Conservation (phyloP, 2,797 vertebrate genomes). For the Amniataba percoides region DNA sequence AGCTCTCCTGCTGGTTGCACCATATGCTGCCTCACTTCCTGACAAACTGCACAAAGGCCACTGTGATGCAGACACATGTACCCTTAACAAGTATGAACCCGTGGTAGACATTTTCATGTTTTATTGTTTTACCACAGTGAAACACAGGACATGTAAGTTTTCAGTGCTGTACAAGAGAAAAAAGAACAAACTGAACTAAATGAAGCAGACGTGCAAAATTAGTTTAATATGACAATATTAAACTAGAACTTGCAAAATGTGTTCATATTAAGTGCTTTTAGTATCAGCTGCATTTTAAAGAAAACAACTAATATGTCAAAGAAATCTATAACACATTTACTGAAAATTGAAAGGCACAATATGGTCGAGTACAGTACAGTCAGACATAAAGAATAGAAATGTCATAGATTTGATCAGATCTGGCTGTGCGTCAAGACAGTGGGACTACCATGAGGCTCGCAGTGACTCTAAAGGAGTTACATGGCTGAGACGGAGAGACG, state of each 20-base stretch:
- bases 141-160: not conserved
- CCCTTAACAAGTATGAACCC: slow-evolving; percentile 2
- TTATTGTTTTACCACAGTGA: slow-evolving; percentile 7
- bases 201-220: not conserved
- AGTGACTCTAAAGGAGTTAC: not conserved
- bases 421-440: not conserved
- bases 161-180: not conserved
- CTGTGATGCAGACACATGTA: not conserved
- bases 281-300: not conserved
- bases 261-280: not conserved
- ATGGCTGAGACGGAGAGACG: not conserved
- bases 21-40: slow-evolving; percentile 46
- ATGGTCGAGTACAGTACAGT: no score
- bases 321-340: not conserved
- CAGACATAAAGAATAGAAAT: not conserved
- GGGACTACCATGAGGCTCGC: not conserved
- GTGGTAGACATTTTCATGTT: not conserved
- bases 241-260: not conserved
- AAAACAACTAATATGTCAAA: not conserved
- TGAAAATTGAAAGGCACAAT: not conserved
- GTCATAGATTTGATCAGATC: not conserved
- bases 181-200: no score
- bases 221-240: not conserved
- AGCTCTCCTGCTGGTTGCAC: slow-evolving; percentile 8
- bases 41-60: slow-evolving; percentile 56